phyloP scores from a whole-genome alignment of 2,797 vertebrate species.

The Falco novaeseelandiae region DNA sequence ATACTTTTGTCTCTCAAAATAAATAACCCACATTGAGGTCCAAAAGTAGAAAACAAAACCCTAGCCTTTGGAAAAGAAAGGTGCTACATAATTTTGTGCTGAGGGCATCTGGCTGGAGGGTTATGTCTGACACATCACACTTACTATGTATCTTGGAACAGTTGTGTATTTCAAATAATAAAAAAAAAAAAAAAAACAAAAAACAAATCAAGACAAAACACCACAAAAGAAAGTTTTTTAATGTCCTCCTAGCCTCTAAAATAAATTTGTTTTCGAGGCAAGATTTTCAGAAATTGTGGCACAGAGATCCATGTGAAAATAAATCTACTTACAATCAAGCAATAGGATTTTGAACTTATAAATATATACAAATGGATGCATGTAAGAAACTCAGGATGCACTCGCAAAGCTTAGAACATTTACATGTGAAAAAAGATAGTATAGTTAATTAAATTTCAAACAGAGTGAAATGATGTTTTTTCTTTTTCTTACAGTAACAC shows the following conservation, averaged over 20 bases:
- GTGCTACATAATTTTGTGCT: not conserved
- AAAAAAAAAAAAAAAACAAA: not conserved
- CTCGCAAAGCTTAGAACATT: not conserved
- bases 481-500: not conserved
- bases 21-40: not conserved
- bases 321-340: not conserved
- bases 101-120: rapidly evolving
- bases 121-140: not conserved
- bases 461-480: not conserved
- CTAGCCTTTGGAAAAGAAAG: not conserved
- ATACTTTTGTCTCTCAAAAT: not conserved
- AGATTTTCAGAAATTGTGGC: not conserved
- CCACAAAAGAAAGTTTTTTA: rapidly evolving
- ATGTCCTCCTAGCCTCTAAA: not conserved
- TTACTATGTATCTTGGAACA: not conserved
- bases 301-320: not conserved
- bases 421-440: not conserved
- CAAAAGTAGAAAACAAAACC: not conserved
- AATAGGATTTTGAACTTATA: not conserved
- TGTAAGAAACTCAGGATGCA: not conserved
- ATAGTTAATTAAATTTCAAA: not conserved
- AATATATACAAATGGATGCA: not conserved
- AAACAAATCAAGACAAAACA: not conserved
- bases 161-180: not conserved
- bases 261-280: not conserved